These are phyloP conservation scores for Mechanitis messenoides DNA, from an alignment of 2,888 invertebrate species.

Conservation along the genomic window DNA sequence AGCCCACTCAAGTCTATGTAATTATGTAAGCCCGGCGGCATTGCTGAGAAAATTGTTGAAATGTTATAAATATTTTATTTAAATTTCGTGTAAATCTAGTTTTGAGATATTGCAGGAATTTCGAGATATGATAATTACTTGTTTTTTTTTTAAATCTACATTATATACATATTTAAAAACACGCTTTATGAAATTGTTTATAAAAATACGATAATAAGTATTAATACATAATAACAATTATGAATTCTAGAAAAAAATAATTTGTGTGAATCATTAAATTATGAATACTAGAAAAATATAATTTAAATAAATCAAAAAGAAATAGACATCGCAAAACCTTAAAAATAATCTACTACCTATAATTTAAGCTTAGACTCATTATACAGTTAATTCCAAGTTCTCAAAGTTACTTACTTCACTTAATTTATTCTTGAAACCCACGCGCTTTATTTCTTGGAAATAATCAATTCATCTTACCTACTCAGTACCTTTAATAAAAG, in stretches of 20 bases:
- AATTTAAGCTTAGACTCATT: not conserved
- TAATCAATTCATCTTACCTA: not conserved
- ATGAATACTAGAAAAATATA: not conserved
- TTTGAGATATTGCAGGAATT: constrained; percentile 58
- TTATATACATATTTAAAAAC: no score
- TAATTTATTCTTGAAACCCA: not conserved
- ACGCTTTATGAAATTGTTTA: no score
- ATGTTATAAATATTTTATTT: constrained; percentile 69
- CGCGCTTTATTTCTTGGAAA: not conserved
- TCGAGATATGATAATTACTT: constrained; percentile 20
- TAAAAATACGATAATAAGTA: not conserved
- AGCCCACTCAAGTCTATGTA: constrained; percentile 57
- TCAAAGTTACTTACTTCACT: not conserved
- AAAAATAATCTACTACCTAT: not conserved
- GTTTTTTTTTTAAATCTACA: no score
- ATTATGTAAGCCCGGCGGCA: constrained; percentile 47
- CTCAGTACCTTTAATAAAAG: no score
- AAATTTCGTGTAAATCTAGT: constrained; percentile 59
- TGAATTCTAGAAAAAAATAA: no score
- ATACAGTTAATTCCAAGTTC: constrained; percentile 2
- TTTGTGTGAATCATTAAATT: no score
- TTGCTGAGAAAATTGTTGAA: constrained; percentile 57
- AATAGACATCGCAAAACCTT: not conserved
- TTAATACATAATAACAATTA: no score
- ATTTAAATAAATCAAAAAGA: no score